phyloP scores from a whole-genome alignment of 2,113 vertebrate species.

The cattle (Bos taurus) region DNA sequence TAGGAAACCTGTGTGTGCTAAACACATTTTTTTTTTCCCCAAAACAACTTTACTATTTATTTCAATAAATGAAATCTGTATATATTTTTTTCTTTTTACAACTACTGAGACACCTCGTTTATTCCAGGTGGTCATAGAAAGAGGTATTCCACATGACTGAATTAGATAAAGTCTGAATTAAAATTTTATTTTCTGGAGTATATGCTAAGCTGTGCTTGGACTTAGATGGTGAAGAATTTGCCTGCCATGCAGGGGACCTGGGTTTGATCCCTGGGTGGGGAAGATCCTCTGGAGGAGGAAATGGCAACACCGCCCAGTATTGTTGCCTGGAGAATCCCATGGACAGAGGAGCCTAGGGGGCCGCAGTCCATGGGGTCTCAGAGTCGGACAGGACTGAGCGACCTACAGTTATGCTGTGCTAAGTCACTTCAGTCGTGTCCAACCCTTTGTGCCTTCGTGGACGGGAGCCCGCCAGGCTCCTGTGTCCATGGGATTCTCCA shows the following conservation, averaged over 20 bases:
- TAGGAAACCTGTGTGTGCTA: background rate
- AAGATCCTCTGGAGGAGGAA: background rate
- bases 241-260: background rate
- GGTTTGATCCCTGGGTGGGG: fast-evolving
- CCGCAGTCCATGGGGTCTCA: fast-evolving
- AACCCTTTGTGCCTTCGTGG: fast-evolving
- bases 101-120: background rate
- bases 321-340: background rate
- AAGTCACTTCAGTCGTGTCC: too few species aligned
- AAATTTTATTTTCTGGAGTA: background rate
- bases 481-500: too few species aligned
- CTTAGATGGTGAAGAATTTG: background rate
- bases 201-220: background rate
- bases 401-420: background rate
- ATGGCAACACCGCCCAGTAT: fast-evolving
- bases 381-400: fast-evolving
- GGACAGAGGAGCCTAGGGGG: background rate
- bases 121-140: background rate
- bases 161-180: background rate
- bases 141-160: background rate
- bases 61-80: background rate
- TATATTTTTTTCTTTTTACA: background rate
- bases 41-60: background rate
- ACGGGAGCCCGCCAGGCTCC: fast-evolving
- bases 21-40: background rate